Conservation (phyloP, 2,888 invertebrate species). For the Anorthoa munda region DNA sequence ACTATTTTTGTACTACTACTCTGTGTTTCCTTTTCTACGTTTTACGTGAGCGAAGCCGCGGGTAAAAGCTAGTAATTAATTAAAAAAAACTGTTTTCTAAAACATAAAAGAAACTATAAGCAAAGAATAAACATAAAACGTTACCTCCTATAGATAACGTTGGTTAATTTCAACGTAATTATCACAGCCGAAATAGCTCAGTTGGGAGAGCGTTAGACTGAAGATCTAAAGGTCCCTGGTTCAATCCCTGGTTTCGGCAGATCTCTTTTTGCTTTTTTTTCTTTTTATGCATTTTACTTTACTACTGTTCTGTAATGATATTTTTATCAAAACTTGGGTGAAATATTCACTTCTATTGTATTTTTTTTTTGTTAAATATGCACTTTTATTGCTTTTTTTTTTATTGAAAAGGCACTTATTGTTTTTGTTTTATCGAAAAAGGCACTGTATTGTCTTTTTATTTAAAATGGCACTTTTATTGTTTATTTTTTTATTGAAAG, state of each 20-base stretch:
- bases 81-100: background rate
- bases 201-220: constrained; percentile 85
- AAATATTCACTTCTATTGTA: background rate
- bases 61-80: no score
- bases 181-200: constrained; percentile 84
- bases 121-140: background rate
- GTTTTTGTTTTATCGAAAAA: background rate
- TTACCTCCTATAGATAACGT: background rate
- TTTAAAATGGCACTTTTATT: background rate
- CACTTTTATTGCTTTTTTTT: no score
- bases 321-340: background rate
- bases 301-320: fast-evolving
- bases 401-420: background rate
- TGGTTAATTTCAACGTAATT: background rate
- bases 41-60: no score
- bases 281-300: background rate
- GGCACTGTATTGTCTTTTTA: no score
- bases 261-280: constrained; percentile 43
- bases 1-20: no score
- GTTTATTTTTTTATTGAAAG: background rate
- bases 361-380: background rate
- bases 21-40: no score
- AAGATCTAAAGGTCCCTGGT: constrained; percentile 83
- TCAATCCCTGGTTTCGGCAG: constrained; percentile 82
- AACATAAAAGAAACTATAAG: background rate